These are phyloP conservation scores for Eriosoma lanigerum DNA, from an alignment of 1,140 invertebrate genomes.

Conservation along the genomic window DNA sequence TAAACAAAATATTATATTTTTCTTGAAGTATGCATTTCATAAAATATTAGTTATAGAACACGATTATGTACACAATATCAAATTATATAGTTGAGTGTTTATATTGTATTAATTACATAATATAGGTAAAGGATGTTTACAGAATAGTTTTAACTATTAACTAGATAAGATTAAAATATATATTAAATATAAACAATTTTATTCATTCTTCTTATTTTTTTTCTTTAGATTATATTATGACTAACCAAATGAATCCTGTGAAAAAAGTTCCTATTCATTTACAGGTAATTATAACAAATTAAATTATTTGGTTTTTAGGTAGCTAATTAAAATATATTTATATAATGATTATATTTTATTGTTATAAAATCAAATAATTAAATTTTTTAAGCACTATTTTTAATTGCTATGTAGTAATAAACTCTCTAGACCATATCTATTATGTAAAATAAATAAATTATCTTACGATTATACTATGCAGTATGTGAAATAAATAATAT, in stretches of 20 bases:
- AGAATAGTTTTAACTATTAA: background rate
- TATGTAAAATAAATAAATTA: background rate
- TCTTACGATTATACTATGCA: background rate
- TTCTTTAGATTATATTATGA: slow-evolving; percentile 43
- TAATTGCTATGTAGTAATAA: background rate
- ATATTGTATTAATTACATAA: background rate
- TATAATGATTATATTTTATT: background rate
- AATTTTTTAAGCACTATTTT: background rate
- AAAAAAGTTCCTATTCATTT: slow-evolving; percentile 93
- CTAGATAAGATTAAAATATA: background rate
- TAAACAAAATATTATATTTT: too few relatives aligned
- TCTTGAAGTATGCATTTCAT: too few relatives aligned
- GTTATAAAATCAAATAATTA: slow-evolving; percentile 6
- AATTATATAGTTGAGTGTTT: too few relatives aligned
- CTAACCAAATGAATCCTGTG: slow-evolving; percentile 64
- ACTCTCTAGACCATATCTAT: background rate
- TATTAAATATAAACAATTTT: background rate
- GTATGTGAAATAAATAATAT: slow-evolving; percentile 2
- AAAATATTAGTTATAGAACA: too few relatives aligned
- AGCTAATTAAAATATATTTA: background rate
- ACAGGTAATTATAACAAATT: slow-evolving; percentile 74
- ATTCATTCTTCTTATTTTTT: background rate
- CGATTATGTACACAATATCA: too few relatives aligned
- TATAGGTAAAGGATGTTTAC: background rate
- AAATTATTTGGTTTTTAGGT: background rate